Base-by-base conservation (phyloP, 2,797 vertebrate genomes). In the Austrolebias charrua region DNA sequence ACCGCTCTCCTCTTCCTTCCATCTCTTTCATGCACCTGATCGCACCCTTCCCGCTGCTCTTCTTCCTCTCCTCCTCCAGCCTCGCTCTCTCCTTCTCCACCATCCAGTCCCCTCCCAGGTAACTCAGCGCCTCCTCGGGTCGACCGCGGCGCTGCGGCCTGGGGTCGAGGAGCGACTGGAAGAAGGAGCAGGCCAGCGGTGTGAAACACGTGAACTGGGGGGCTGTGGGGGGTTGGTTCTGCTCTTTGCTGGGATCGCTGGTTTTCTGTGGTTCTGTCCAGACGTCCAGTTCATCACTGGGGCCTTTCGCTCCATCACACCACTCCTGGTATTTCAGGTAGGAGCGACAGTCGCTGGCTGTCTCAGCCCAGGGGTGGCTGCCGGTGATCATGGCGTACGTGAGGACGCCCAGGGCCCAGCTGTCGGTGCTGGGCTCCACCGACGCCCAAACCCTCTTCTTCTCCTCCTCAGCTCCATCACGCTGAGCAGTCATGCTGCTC, bases 321-420 rank as follows among this genome's bases (percentile, higher is more conserved):
- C 96, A 98, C 33, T 89, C 70, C 49, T 86, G 57, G 59, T 94
- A 98, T 69, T 92, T 94, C 19, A 91, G 88, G 57, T 94, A 97
- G 49, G 96, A 93, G 43, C 75, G 79, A 85, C 96, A 94, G 2
- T 91, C 71, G 0, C 84, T 85, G 75, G 91, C 52, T 0, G 93
- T 96, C 79, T 94, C 93, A 16, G 94, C 92, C 96, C 96, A 98
- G 18, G 96, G 96, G 63, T 96, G 95, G 55, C 92, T 93, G 52
- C 96, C 96, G 0, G 94, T 97, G 64, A 98, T 91, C 63, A 96
- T 90, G 76, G 95, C 94, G 60, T 96, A 98, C 4, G 95, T 92
- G 66, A 98, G 84, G 62, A 98, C 93, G 0, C 96, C 96, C 0
- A 98, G 89, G 0, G 95, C 95, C 96, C 96, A 98, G 72, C 93